Conservation (phyloP, 2,888 invertebrate species). For the Lasioglossum oenotherae region DNA sequence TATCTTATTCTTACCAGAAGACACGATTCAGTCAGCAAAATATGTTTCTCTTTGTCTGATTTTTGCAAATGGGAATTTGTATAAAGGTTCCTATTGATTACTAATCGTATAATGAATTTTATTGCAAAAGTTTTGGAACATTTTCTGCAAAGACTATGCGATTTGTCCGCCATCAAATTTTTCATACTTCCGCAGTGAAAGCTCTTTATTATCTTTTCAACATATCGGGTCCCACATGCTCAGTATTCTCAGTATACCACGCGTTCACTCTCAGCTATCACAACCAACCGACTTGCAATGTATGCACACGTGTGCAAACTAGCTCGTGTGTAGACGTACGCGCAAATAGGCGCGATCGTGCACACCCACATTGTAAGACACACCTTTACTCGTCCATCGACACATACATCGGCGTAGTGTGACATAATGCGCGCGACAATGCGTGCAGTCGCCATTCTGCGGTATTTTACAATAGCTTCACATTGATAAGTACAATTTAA, state of each 20-base stretch:
- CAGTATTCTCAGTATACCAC: slow-evolving; percentile 17
- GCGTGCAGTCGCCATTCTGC: slow-evolving; percentile 24
- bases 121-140: background rate
- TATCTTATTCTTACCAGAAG: background rate
- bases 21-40: background rate
- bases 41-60: background rate
- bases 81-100: background rate
- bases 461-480: slow-evolving; percentile 66
- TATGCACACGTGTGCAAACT: slow-evolving; percentile 60
- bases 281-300: slow-evolving; percentile 39
- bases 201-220: background rate
- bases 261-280: slow-evolving; percentile 30
- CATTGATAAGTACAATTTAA: slow-evolving; percentile 67
- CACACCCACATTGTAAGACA: slow-evolving; percentile 35
- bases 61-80: background rate
- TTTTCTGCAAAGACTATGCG: background rate
- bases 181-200: background rate
- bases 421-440: slow-evolving; percentile 1
- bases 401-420: background rate
- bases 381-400: background rate
- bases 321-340: slow-evolving; percentile 12
- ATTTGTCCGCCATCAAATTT: background rate
- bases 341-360: slow-evolving; percentile 32
- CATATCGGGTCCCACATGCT: background rate
- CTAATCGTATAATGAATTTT: background rate